phyloP scores from a whole-genome alignment of 2,888 invertebrate genomes.

The Trichopoda pennipes region DNA sequence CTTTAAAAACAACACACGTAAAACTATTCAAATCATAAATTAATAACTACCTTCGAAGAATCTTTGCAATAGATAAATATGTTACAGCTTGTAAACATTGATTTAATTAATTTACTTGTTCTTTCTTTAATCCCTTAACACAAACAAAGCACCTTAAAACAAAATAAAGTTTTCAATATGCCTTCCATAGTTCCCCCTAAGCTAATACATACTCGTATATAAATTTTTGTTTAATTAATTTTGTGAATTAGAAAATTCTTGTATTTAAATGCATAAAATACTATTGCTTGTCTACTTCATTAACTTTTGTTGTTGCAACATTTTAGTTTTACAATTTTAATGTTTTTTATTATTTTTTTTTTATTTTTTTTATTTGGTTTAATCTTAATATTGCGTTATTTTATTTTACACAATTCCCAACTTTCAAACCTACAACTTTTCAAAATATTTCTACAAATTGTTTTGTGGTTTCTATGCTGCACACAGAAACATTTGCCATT shows the following conservation, averaged over 20 bases:
- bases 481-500: slow-evolving; percentile 41
- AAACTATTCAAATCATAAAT: too few relatives aligned
- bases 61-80: too few relatives aligned
- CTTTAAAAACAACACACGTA: too few relatives aligned
- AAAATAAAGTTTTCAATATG: background rate
- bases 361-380: background rate
- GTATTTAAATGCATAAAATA: slow-evolving; percentile 31
- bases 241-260: slow-evolving; percentile 20
- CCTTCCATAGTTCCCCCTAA: background rate
- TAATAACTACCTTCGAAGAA: too few relatives aligned
- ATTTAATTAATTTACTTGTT: too few relatives aligned
- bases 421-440: slow-evolving; percentile 51
- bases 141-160: too few relatives aligned
- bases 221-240: slow-evolving; percentile 47
- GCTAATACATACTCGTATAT: slow-evolving; percentile 2
- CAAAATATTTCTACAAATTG: slow-evolving; percentile 61
- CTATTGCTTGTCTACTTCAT: slow-evolving; percentile 50
- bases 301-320: slow-evolving; percentile 47
- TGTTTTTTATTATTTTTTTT: background rate
- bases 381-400: slow-evolving; percentile 23
- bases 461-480: slow-evolving; percentile 62
- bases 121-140: too few relatives aligned
- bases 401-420: slow-evolving; percentile 11
- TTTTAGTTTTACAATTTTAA: slow-evolving; percentile 8
- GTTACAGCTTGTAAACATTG: too few relatives aligned